These are phyloP conservation scores for Brenthis ino DNA, from an alignment of 2,888 invertebrate species.

Conservation along the genomic window DNA sequence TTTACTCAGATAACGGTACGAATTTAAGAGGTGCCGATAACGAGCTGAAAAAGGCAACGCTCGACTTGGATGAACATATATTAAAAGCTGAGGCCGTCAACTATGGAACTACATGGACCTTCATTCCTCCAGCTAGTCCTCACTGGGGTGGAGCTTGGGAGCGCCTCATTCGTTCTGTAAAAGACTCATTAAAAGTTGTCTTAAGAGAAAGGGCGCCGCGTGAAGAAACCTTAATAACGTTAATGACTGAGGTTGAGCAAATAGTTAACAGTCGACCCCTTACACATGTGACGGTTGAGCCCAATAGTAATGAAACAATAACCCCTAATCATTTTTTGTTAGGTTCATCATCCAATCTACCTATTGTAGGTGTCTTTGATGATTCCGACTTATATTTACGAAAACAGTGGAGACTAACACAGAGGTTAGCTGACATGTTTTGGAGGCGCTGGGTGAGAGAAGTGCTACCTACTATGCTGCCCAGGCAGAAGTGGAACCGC, in stretches of 20 bases:
- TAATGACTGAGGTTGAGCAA: conserved; percentile 13
- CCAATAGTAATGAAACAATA: neutral
- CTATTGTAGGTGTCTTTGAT: neutral
- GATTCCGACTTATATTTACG: neutral
- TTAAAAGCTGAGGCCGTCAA: neutral
- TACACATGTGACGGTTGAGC: neutral
- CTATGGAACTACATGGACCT: conserved; percentile 7
- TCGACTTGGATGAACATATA: neutral
- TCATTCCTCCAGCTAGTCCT: conserved; percentile 6
- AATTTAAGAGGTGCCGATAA: conserved; percentile 15
- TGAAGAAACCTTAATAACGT: neutral
- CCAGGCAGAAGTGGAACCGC: conserved; percentile 1
- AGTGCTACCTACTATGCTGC: neutral
- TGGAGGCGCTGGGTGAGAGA: conserved; percentile 6
- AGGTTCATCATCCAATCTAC: conserved; percentile 4
- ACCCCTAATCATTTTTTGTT: conserved; percentile 18
- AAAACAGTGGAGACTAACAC: conserved; percentile 9
- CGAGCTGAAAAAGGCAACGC: conserved; percentile 1
- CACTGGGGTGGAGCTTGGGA: conserved; percentile 21
- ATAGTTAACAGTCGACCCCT: conserved; percentile 4
- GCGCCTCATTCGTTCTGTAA: conserved; percentile 2
- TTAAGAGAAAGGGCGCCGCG: conserved; percentile 10
- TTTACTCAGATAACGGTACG: conserved; percentile 12
- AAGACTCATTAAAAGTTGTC: neutral
- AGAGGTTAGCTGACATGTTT: conserved; percentile 19